Evolutionary conservation across 2,113 vertebrate species (phyloP).

Genomic region (Motacilla tschutschensis): DNA sequence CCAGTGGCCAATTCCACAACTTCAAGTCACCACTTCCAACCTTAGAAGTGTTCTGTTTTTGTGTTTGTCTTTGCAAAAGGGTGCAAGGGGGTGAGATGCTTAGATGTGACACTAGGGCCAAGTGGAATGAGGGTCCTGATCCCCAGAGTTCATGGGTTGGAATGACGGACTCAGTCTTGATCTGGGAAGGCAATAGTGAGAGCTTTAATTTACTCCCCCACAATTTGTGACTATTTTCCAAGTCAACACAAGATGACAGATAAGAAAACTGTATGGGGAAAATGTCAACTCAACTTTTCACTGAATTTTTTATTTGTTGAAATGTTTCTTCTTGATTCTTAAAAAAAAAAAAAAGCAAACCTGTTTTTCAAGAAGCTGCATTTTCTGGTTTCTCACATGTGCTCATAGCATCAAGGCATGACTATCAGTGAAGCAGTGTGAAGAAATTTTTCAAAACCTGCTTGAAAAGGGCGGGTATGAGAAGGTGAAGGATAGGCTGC

Average conservation of each 20-base stretch:
- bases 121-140: not conserved
- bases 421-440: not conserved
- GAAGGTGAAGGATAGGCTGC: not conserved
- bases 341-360: not conserved
- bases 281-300: not conserved
- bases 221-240: not conserved
- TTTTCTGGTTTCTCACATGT: not conserved
- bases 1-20: not conserved
- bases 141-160: not conserved
- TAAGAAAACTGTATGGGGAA: not conserved
- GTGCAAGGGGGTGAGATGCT: accelerated
- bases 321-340: not conserved
- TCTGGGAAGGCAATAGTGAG: not conserved
- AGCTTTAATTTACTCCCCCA: not conserved
- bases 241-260: not conserved
- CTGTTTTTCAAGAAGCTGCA: not conserved
- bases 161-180: not conserved
- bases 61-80: not conserved
- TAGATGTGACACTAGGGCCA: not conserved
- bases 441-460: not conserved
- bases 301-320: not conserved
- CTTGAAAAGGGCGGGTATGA: not conserved
- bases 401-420: not conserved
- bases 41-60: not conserved
- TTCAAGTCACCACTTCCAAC: not conserved